phyloP scores from a whole-genome alignment of 2,888 invertebrate genomes.

The Tethea ocularis region DNA sequence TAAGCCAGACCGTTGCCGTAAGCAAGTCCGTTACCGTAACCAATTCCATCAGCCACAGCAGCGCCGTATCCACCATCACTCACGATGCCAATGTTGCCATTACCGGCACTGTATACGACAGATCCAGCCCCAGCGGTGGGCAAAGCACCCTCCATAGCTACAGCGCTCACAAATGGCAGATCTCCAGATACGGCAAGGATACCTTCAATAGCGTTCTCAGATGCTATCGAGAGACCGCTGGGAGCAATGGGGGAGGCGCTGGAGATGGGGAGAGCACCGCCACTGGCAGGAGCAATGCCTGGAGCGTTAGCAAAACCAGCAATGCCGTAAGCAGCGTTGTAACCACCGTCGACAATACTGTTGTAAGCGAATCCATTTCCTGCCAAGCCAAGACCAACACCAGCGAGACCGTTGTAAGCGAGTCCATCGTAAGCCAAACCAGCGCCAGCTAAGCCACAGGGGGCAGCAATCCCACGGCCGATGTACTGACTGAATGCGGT shows the following conservation, averaged over 20 bases:
- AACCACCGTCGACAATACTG: not conserved
- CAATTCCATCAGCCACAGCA: not conserved
- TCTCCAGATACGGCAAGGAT: slow-evolving; percentile 41
- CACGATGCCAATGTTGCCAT: slow-evolving; percentile 15
- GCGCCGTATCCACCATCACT: slow-evolving; percentile 1
- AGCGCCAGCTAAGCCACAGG: not conserved
- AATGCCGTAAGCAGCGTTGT: not conserved
- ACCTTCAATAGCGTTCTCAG: slow-evolving; percentile 50
- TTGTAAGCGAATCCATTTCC: not conserved
- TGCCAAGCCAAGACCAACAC: not conserved
- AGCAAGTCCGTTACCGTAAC: not conserved
- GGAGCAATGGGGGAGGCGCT: slow-evolving; percentile 46
- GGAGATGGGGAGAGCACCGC: slow-evolving; percentile 31
- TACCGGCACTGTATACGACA: slow-evolving; percentile 41
- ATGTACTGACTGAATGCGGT: slow-evolving; percentile 8
- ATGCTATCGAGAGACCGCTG: slow-evolving; percentile 41
- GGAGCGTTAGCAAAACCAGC: not conserved
- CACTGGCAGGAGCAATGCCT: slow-evolving; percentile 16
- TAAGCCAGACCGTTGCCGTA: slow-evolving; percentile 9
- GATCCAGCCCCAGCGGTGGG: slow-evolving; percentile 45
- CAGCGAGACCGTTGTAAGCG: not conserved
- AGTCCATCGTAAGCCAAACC: slow-evolving; percentile 2
- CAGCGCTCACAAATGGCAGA: slow-evolving; percentile 51
- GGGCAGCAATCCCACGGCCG: not conserved
- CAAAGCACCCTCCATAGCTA: slow-evolving; percentile 43